These are phyloP conservation scores for Corticium candelabrum DNA, from an alignment of 37 sponge, comb jelly and placozoan species.

Conservation along the genomic window DNA sequence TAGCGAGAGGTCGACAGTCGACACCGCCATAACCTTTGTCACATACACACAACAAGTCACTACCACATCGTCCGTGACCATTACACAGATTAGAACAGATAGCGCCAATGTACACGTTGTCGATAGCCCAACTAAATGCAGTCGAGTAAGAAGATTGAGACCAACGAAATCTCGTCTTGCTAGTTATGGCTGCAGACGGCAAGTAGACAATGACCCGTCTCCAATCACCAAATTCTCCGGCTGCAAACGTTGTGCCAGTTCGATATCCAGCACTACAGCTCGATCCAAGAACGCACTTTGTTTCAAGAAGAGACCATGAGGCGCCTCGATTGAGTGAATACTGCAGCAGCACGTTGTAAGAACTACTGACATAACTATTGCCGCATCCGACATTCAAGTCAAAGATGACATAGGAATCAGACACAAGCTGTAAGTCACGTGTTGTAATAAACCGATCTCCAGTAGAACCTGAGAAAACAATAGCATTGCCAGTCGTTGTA, in stretches of 20 bases:
- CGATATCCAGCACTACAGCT: neutral
- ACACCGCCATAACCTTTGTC: neutral
- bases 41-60: neutral
- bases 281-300: neutral
- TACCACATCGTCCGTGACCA: slow-evolving; percentile 1
- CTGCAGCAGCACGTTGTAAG: slow-evolving; percentile 1
- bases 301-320: neutral
- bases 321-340: neutral
- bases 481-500: neutral
- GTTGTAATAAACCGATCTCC: neutral
- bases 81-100: neutral
- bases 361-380: neutral
- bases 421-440: neutral
- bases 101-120: slow-evolving; percentile 2
- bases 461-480: neutral
- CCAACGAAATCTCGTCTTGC: neutral
- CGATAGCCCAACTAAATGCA: slow-evolving; percentile 1
- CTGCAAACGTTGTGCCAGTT: neutral
- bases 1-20: neutral
- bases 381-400: neutral
- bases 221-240: neutral
- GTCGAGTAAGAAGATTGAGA: neutral
- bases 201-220: neutral
- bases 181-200: no score
- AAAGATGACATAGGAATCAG: neutral